These are phyloP conservation scores for Crotalus helleri DNA, from an alignment of 2,113 vertebrate genomes.

Conservation along the genomic window DNA sequence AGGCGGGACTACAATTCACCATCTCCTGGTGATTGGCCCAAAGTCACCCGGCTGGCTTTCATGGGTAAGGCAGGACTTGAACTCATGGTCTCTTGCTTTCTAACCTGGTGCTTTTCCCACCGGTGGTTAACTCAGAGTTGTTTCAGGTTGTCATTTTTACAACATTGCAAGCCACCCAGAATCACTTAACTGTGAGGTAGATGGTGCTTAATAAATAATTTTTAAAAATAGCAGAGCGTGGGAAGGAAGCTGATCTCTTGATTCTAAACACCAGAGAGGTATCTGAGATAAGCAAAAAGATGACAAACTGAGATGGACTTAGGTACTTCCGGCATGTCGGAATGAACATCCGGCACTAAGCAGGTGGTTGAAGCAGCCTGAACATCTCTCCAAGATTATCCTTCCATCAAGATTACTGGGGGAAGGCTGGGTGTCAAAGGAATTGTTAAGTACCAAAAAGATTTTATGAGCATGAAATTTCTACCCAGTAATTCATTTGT, in stretches of 20 bases:
- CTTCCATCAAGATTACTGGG: background rate
- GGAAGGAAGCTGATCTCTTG: background rate
- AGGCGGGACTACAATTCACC: too few relatives aligned
- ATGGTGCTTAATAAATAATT: background rate
- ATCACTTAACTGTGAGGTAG: too few relatives aligned
- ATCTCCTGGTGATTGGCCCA: too few relatives aligned
- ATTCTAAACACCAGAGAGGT: background rate
- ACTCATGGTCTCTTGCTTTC: too few relatives aligned
- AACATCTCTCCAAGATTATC: background rate
- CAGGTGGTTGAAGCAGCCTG: background rate
- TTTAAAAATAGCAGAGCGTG: background rate
- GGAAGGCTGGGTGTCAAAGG: background rate
- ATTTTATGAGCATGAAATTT: background rate
- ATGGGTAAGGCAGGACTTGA: too few relatives aligned
- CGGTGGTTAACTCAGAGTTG: too few relatives aligned
- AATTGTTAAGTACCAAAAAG: background rate
- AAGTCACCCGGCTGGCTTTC: too few relatives aligned
- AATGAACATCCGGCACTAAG: background rate
- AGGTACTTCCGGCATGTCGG: background rate
- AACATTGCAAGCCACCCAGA: too few relatives aligned
- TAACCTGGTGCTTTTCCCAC: too few relatives aligned
- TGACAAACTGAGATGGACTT: background rate
- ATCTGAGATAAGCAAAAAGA: background rate
- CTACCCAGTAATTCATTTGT: background rate
- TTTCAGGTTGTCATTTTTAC: too few relatives aligned